phyloP scores from a whole-genome alignment of 2,888 invertebrate genomes.

The Mimumesa dahlbomi region DNA sequence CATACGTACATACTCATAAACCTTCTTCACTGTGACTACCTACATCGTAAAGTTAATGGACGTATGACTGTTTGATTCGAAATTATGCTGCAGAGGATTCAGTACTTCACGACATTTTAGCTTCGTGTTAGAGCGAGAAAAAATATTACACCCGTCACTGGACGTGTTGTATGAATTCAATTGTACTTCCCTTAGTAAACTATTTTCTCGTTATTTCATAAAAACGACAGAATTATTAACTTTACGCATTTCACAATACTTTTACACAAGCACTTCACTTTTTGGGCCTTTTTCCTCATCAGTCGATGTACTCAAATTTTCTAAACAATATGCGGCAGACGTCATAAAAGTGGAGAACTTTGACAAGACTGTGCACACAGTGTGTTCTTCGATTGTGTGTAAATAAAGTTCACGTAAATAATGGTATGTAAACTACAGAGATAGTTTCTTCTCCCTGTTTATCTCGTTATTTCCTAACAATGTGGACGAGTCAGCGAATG shows the following conservation, averaged over 20 bases:
- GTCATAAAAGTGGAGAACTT: too few relatives aligned
- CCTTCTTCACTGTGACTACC: neutral
- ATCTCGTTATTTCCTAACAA: constrained; percentile 1
- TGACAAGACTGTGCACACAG: neutral
- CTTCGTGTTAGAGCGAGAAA: neutral
- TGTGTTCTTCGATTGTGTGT: constrained; percentile 16
- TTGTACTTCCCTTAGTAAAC: neutral
- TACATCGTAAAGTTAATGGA: neutral
- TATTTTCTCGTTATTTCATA: too few relatives aligned
- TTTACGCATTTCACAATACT: too few relatives aligned
- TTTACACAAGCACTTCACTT: too few relatives aligned
- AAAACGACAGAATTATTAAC: too few relatives aligned
- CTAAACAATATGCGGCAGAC: too few relatives aligned
- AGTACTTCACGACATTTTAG: neutral
- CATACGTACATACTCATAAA: neutral
- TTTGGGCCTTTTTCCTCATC: too few relatives aligned
- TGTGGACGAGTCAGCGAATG: neutral
- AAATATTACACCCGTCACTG: too few relatives aligned
- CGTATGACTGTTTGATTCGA: neutral
- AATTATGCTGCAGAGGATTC: neutral
- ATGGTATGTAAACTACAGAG: constrained; percentile 31
- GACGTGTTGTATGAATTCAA: neutral
- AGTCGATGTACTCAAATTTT: too few relatives aligned
- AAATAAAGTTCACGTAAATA: constrained; percentile 30
- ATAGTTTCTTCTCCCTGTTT: constrained; percentile 4